Conservation (phyloP, 2,888 invertebrate genomes). For the Athetis lepigone region DNA sequence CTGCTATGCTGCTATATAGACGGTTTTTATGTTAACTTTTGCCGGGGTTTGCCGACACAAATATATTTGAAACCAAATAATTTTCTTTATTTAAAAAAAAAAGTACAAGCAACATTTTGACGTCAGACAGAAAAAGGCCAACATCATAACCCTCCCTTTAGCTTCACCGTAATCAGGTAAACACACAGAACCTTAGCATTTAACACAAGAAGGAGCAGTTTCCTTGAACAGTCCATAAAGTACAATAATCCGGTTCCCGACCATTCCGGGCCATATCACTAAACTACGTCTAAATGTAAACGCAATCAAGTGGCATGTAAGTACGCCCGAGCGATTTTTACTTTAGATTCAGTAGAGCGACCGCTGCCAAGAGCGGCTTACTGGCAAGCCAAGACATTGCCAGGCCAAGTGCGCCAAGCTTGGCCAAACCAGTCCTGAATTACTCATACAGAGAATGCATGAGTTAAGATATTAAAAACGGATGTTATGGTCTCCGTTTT, state of each 20-base stretch:
- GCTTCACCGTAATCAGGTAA: no score
- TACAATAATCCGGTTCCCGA: constrained; percentile 17
- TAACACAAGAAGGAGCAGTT: neutral
- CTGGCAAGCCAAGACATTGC: constrained; percentile 56
- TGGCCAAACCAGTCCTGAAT: constrained; percentile 43
- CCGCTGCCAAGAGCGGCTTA: constrained; percentile 61
- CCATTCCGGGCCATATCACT: constrained; percentile 30
- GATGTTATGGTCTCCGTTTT: constrained; percentile 19
- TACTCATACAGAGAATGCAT: constrained; percentile 54
- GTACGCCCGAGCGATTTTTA: constrained; percentile 62
- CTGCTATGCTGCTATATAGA: no score
- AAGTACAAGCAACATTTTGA: no score
- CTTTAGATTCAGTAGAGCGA: constrained; percentile 62
- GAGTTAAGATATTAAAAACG: constrained; percentile 39
- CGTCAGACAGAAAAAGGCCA: no score
- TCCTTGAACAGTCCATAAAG: constrained; percentile 2
- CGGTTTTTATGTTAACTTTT: no score
- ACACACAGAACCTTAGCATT: neutral
- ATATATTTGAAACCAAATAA: no score
- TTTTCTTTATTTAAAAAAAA: no score
- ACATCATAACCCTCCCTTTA: no score
- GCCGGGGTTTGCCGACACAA: no score
- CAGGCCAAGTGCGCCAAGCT: constrained; percentile 46
- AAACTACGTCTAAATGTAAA: constrained; percentile 56
- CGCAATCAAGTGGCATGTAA: constrained; percentile 61